Base-by-base conservation (phyloP, 1,140 invertebrate genomes). In the Ooceraea biroi region DNA sequence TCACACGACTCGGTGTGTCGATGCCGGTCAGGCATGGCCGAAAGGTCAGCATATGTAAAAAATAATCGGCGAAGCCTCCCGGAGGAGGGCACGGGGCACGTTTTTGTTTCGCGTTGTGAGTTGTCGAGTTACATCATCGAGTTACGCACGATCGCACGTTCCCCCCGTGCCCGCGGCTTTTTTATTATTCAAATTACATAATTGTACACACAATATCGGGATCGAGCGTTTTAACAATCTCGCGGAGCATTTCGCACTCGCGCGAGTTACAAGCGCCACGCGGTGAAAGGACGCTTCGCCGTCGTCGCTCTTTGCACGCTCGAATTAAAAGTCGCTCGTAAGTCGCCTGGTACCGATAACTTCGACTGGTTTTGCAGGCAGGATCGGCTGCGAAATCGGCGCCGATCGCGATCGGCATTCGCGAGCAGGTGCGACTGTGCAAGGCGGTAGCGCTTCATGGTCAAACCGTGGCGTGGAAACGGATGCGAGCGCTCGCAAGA, bases 31-130 rank as follows among this genome's bases (percentile, higher is more conserved):
- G 65, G 36, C 36, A 44, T 65, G 27, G n/a, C 55, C 36, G 50
- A 80, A 69, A 80, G 65, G 65, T 80, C 65, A 80, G 36, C 50
- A 27, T 69, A 46, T 69, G 50, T 71, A 80, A 80, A 80, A 78
- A 78, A 69, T 80, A 80, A 57, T 46, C 12, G 50, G 17, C 52
- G 65, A 57, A 71, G 57, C 17, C 36, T 57, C 65, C 76, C 12
- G 10, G 12, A 11, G 58, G 76, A 12, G 48, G 8, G 76, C 57
- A 58, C 17, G 19, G 44, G 22, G n/a, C n/a, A n/a, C n/a, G 58
- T 77, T 80, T 80, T 69, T 57, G 76, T 71, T 41, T 69, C 65
- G n/a, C n/a, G n/a, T 12, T 2, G 36, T n/a, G n/a, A n/a, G n/a
- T 36, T 5, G 52, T 55, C n/a, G 27, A 2, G 19, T 77, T 80